These are phyloP conservation scores for Dynastes hyllus DNA, from an alignment of 2,888 invertebrate genomes.

Conservation along the genomic window DNA sequence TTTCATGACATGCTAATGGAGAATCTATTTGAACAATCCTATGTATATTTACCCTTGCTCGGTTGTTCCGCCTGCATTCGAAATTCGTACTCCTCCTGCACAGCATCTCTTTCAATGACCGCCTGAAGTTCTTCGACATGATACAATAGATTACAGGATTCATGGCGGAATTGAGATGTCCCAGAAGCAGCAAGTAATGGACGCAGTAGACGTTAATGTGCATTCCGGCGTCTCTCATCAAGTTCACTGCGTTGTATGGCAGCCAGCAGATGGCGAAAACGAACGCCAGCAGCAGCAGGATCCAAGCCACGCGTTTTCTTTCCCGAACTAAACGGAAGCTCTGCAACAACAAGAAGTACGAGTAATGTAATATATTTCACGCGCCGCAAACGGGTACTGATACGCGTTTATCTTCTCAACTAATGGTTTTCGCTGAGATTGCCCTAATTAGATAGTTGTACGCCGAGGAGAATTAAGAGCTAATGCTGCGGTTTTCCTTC, in stretches of 20 bases:
- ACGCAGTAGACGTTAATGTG: constrained; percentile 67
- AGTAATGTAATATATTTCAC: background rate
- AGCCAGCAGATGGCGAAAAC: constrained; percentile 87
- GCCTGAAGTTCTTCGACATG: constrained; percentile 82
- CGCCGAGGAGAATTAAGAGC: no score
- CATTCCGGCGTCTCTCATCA: constrained; percentile 76
- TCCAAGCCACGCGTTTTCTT: constrained; percentile 83
- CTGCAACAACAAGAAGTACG: constrained; percentile 42
- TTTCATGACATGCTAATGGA: no score
- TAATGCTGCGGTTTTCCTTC: no score
- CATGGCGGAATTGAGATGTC: constrained; percentile 84
- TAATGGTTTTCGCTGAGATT: no score
- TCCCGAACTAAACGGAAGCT: constrained; percentile 76
- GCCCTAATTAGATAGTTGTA: no score
- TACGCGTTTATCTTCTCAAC: no score
- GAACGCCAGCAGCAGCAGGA: constrained; percentile 81
- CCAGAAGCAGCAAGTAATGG: constrained; percentile 81
- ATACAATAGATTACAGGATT: constrained; percentile 86
- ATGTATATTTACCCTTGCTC: constrained; percentile 59
- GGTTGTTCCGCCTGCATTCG: constrained; percentile 59
- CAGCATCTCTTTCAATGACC: constrained; percentile 77
- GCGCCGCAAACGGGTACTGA: no score
- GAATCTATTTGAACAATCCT: background rate
- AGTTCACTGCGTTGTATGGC: constrained; percentile 82
- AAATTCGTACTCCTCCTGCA: constrained; percentile 65